Evolutionary conservation across 2,113 vertebrate species (phyloP), one percentile per base, ranked within the genome.

Genomic region (Egretta garzetta): DNA sequence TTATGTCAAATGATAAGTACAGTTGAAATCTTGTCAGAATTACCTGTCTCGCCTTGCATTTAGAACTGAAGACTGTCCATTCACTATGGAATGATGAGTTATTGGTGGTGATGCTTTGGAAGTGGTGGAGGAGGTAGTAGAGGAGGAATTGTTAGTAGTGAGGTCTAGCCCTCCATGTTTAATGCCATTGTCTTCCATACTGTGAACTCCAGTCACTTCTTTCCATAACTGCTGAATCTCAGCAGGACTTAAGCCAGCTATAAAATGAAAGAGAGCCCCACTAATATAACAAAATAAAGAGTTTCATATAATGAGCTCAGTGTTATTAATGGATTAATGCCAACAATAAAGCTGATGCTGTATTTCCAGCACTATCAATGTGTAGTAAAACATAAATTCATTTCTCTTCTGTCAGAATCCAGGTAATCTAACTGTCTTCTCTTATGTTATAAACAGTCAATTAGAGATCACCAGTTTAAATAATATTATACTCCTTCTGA

Each of bases 191-290:
- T 99, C 99, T 98, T 99, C 99, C 98, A 99, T 98, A 97, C 96
- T 98, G 98, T 99, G 99, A 96, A 98, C 98, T 80, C 98, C 98
- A 97, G 99, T 99, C 98, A 99, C 99, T 94, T 99, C 99, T 98
- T 99, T 99, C 99, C 99, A 99, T 97, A 99, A 97, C 98, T 99
- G 99, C 98, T 99, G 99, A 97, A 99, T 99, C 98, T 99, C 99
- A 85, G 99, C 99, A 59, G 99, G 99, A 96, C 99, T 99, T 98
- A 99, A 98, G 93, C 99, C 99, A 95, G 99, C 99, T 99, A 94
- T 39, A 97, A 98, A 97, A 98, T 72, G 94, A 98, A 98, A 98
- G 80, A 98, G 90, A 98, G 86, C 74, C 81, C 94, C 93, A 97
- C 92, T 97, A 97, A 98, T 96, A 96, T 60, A 98, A 96, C 82